These are phyloP conservation scores for Condylura cristata DNA, from an alignment of 2,113 vertebrate species.

Conservation along the genomic window DNA sequence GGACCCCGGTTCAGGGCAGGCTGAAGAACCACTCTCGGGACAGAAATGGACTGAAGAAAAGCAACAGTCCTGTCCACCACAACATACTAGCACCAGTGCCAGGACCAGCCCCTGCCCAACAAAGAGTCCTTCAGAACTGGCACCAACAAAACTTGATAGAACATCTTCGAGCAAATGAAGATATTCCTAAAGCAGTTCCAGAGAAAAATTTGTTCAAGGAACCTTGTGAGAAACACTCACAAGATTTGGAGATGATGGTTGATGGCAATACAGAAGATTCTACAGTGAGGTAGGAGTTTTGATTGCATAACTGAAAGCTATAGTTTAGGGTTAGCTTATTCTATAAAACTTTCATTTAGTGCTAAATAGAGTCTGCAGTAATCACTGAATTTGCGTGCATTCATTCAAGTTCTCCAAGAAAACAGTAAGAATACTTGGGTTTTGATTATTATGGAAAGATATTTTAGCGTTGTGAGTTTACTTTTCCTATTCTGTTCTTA, in stretches of 20 bases:
- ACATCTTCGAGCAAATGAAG: slow-evolving; percentile 88
- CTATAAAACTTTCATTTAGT: slow-evolving; percentile 39
- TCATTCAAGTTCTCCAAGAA: not conserved
- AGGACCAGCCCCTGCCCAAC: slow-evolving; percentile 89
- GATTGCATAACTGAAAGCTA: slow-evolving; percentile 45
- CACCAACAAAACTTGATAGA: slow-evolving; percentile 91
- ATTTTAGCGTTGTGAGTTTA: not conserved
- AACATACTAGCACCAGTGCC: slow-evolving; percentile 91
- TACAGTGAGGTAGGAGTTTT: slow-evolving; percentile 91
- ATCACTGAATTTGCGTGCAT: slow-evolving; percentile 47
- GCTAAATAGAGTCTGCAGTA: slow-evolving; percentile 38
- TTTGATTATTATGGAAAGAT: slow-evolving; percentile 14
- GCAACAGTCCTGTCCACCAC: slow-evolving; percentile 91
- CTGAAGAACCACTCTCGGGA: slow-evolving; percentile 95
- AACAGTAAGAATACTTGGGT: not conserved
- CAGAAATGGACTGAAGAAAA: slow-evolving; percentile 90
- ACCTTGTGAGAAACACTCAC: slow-evolving; percentile 81
- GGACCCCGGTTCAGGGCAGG: slow-evolving; percentile 90
- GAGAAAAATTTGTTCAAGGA: slow-evolving; percentile 87
- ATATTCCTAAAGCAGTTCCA: slow-evolving; percentile 85
- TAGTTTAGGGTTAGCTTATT: slow-evolving; percentile 53
- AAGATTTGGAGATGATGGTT: slow-evolving; percentile 88
- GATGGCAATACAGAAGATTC: slow-evolving; percentile 88
- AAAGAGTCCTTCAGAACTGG: slow-evolving; percentile 90
- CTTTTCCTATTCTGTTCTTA: not conserved